Base-by-base conservation (phyloP, 2,113 vertebrate species). In the Sceloporus undulatus region DNA sequence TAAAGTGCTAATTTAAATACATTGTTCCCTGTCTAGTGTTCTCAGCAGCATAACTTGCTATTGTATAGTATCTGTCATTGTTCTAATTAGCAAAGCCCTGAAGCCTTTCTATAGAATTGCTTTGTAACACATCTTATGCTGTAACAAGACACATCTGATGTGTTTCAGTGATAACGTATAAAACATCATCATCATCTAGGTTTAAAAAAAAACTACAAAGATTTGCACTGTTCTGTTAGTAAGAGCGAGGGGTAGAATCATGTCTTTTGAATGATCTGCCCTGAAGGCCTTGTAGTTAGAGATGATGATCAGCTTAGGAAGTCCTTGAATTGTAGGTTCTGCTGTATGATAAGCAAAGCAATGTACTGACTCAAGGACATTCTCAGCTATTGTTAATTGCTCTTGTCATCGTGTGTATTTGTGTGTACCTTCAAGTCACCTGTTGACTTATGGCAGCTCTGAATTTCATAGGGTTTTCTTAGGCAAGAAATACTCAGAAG, bases 21-120 rank as follows among this genome's bases (percentile, higher is more conserved):
- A 87, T 86, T 27, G 0, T n/a, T 90, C 1, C 75, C 77, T 86
- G 25, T 70, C 42, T 88, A 9, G 2, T 85, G 54, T 89, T 92
- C 88, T 3, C 25, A 80, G 86, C 92, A 21, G 13, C 19, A 42
- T 19, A 75, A 27, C 2, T 85, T 91, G 82, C 16, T 79, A 2
- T 62, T 0, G 0, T 76, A 18, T 2, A 42, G 83, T 7, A 73
- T 6, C 8, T 86, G 27, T 75, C 25, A 71, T 71, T 88, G 62
- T 88, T 91, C 59, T 90, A 92, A 90, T 80, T 88, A 91, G 4
- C 0, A 13, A 85, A 86, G 29, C 87, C 48, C 25, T 80, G 71
- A 85, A 87, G 16, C 23, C 86, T 93, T 92, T 86, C 62, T 56
- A 23, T 1, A 88, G 21, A 90, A 75, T 71, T 86, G 4, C 4